phyloP scores from a whole-genome alignment of 2,113 vertebrate genomes.

The Pedetes capensis region DNA sequence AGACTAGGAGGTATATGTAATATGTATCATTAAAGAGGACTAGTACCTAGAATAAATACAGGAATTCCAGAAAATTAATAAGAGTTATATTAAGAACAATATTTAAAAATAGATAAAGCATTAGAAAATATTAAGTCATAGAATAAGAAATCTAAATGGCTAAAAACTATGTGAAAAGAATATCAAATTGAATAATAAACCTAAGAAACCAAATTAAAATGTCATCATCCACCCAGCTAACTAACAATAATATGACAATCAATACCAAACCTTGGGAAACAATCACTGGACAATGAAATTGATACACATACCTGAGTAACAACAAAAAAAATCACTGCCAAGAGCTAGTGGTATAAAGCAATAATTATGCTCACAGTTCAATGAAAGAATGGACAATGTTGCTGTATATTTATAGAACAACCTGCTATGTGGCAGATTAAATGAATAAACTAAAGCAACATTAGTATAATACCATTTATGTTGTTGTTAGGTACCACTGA shows the following conservation, averaged over 20 bases:
- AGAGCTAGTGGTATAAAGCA: neutral
- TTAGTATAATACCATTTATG: neutral
- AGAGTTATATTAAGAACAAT: neutral
- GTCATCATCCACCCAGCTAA: neutral
- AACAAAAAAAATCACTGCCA: neutral
- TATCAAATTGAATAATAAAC: neutral
- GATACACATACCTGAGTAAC: neutral
- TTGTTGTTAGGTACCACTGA: no score
- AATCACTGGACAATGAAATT: neutral
- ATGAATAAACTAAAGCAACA: neutral
- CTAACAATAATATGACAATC: neutral
- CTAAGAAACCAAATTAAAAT: neutral
- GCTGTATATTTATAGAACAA: neutral
- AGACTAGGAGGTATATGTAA: neutral
- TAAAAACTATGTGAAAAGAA: neutral
- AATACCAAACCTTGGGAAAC: neutral
- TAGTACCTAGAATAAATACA: neutral
- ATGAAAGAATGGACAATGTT: neutral
- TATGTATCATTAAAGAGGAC: neutral
- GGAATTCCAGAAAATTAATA: neutral
- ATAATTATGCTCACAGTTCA: neutral
- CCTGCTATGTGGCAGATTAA: neutral
- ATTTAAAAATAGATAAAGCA: neutral
- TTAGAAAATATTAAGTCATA: neutral
- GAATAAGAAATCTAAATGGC: neutral